phyloP scores from a whole-genome alignment of 2,113 vertebrate species.

The Amia ocellicauda region DNA sequence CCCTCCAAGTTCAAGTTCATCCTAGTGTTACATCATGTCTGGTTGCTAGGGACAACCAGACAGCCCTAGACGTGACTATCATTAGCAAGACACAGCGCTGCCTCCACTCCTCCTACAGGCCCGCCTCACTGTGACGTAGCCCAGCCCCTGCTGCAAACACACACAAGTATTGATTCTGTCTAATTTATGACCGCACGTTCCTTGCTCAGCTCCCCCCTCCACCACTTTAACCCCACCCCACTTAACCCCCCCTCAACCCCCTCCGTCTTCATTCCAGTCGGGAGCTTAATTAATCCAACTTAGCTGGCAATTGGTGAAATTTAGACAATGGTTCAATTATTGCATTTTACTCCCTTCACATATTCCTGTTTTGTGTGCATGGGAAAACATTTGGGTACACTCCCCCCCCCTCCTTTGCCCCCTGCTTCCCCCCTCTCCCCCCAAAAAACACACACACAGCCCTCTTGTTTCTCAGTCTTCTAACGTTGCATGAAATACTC shows the following conservation, averaged over 20 bases:
- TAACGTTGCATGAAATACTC: constrained; percentile 80
- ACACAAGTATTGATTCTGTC: constrained; percentile 80
- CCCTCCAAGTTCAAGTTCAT: constrained; percentile 96
- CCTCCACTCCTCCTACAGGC: constrained; percentile 64
- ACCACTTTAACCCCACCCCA: constrained; percentile 73
- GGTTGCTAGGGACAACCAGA: constrained; percentile 94
- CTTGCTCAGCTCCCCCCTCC: constrained; percentile 67
- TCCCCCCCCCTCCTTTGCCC: constrained; percentile 35
- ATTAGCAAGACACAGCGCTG: constrained; percentile 79
- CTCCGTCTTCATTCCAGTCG: constrained; percentile 74
- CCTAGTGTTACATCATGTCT: constrained; percentile 97
- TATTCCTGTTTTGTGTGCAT: constrained; percentile 59
- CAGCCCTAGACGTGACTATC: constrained; percentile 94
- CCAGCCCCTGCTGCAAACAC: constrained; percentile 68
- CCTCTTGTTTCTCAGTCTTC: constrained; percentile 57
- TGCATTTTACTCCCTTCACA: constrained; percentile 68
- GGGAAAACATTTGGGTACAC: constrained; percentile 67
- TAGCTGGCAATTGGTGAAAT: constrained; percentile 74
- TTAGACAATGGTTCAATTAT: constrained; percentile 85
- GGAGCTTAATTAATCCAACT: constrained; percentile 80
- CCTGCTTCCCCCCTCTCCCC: no score
- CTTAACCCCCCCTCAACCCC: constrained; percentile 60
- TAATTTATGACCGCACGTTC: constrained; percentile 74
- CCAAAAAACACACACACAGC: constrained; percentile 28
- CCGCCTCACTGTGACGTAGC: constrained; percentile 67